A percentile compares a stretch with the other conserved stretches of the same genome.
Evolutionary conservation across 2,113 vertebrate species (phyloP).

Genomic region (Calcarius ornatus): DNA sequence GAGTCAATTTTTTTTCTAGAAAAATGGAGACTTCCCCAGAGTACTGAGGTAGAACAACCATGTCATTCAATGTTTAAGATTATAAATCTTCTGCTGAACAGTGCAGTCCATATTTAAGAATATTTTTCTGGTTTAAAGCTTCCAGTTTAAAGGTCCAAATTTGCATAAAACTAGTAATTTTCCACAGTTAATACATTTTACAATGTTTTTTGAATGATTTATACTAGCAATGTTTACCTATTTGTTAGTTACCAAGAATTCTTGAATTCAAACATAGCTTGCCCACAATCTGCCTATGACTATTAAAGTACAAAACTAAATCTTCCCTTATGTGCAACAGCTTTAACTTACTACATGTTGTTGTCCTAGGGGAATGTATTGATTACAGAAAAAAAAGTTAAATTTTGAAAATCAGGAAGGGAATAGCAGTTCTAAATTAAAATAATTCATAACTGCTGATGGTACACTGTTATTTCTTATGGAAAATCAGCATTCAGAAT

Average conservation of each 20-base stretch:
- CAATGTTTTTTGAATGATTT: neutral
- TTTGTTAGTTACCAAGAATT: neutral
- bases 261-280: neutral
- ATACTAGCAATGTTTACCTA: neutral
- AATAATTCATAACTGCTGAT: neutral
- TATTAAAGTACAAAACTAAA: neutral
- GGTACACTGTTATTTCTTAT: neutral
- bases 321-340: neutral
- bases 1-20: neutral
- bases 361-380: neutral
- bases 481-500: neutral
- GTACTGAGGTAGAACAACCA: neutral
- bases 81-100: neutral
- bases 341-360: neutral
- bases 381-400: constrained; percentile 5
- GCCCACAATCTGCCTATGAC: neutral
- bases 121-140: neutral
- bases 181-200: neutral
- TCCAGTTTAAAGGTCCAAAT: neutral
- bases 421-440: neutral
- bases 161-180: neutral
- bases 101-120: neutral
- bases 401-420: neutral
- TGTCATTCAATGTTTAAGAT: neutral
- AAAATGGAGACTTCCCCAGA: neutral